Evolutionary conservation across 2,113 vertebrate genomes (phyloP), one percentile per base, ranked within the genome.

Genomic region (Corythornis vintsioides): DNA sequence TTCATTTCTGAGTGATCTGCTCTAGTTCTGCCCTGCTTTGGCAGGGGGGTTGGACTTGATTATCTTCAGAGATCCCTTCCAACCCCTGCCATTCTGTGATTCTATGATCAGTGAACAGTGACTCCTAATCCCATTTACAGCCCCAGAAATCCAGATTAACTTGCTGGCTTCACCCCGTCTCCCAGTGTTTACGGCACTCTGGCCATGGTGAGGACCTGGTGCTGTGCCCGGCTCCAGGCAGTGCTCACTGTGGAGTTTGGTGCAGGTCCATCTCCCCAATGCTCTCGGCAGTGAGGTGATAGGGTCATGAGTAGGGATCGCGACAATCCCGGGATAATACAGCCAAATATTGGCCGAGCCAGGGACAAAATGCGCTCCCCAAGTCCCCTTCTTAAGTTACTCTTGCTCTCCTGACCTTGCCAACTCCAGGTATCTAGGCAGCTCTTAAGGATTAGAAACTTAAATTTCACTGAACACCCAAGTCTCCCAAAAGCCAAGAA

Each of bases 401-500:
- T 45, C 33, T 25, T 2, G 2, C 35, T 66, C 5, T 1, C 31
- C 57, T n/a, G 2, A 1, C 38, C 77, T 45, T 24, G 33, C 18
- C 2, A 2, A 21, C 43, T 50, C 56, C 20, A n/a, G 67, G 13
- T 61, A 4, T 6, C 38, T 17, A 9, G 13, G 14, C 24, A 19
- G 10, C 28, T 67, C 28, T 11, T 55, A 22, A 26, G 38, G 28
- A 18, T 33, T 20, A 14, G 17, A 45, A 50, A 42, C 11, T 33
- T 15, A 10, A 24, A 26, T 9, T 7, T 33, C 17, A 20, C 35
- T 47, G 38, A 16, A 42, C 60, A 74, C 9, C 5, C 12, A 69
- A 33, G 21, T 53, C 28, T 76, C 21, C 6, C 26, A 18, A 31
- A 72, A 57, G 57, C 52, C 11, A 14, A 61, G 53, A 55, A 67